Evolutionary conservation across 2,797 vertebrate genomes (phyloP).

Genomic region (Arctocebus calabarensis): DNA sequence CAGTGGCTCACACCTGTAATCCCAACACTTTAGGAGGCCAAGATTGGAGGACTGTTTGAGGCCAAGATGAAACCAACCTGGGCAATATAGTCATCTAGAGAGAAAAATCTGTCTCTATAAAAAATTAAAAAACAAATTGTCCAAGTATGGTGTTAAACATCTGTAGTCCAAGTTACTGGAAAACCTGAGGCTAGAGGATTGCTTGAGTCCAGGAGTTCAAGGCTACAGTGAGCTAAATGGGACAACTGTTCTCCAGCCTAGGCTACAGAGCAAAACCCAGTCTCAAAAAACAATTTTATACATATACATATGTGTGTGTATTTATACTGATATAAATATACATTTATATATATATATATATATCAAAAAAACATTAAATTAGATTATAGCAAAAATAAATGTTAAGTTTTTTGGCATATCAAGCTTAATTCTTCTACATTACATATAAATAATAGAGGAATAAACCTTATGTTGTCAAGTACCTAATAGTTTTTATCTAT

Average conservation of each 20-base stretch:
- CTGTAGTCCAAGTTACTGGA: neutral
- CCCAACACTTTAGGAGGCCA: neutral
- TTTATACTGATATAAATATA: neutral
- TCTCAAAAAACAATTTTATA: no score
- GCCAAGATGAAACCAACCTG: neutral
- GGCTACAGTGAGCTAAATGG: neutral
- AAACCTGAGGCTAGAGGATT: neutral
- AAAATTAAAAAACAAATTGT: neutral
- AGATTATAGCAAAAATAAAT: neutral
- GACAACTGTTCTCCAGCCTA: neutral
- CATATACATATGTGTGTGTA: no score
- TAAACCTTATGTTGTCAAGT: neutral
- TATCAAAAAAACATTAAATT: neutral
- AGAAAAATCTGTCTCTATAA: neutral
- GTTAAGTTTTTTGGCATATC: slow-evolving; percentile 10
- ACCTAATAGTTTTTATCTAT: neutral
- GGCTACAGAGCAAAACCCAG: neutral
- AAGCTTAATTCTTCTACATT: slow-evolving; percentile 8
- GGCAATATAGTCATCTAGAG: neutral
- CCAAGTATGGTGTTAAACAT: neutral
- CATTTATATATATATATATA: neutral
- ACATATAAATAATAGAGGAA: neutral
- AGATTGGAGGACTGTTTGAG: neutral
- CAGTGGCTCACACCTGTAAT: neutral
- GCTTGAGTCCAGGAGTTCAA: neutral